Conservation (phyloP, 2,113 vertebrate species). For the Spheniscus mendiculus region DNA sequence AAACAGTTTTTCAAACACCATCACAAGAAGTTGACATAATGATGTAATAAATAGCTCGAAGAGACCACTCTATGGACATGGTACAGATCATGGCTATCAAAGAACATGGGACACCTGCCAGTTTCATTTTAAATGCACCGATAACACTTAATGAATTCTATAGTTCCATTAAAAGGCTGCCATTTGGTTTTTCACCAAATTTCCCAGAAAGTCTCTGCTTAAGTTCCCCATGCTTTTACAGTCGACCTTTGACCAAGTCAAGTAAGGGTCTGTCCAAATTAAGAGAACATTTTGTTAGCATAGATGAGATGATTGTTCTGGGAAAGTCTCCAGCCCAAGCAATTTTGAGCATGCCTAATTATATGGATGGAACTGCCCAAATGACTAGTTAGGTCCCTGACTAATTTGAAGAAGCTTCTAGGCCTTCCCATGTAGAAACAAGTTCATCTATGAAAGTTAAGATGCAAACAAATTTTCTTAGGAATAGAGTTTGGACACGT, state of each 20-base stretch:
- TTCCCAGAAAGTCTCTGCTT: neutral
- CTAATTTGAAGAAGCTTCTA: neutral
- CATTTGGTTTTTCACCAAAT: neutral
- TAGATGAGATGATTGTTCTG: neutral
- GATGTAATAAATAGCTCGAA: neutral
- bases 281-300: neutral
- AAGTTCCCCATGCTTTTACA: neutral
- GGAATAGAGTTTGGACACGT: neutral
- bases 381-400: neutral
- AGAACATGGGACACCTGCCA: neutral
- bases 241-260: neutral
- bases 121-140: neutral
- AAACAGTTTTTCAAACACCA: neutral
- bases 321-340: neutral
- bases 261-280: neutral
- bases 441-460: neutral
- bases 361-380: neutral
- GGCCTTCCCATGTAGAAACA: neutral
- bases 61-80: neutral
- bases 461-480: neutral
- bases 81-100: neutral
- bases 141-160: neutral
- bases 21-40: fast-evolving
- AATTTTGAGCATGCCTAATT: neutral
- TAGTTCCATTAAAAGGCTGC: neutral